These are phyloP conservation scores for Hyles vespertilio DNA, from an alignment of 1,140 invertebrate species.

Conservation along the genomic window DNA sequence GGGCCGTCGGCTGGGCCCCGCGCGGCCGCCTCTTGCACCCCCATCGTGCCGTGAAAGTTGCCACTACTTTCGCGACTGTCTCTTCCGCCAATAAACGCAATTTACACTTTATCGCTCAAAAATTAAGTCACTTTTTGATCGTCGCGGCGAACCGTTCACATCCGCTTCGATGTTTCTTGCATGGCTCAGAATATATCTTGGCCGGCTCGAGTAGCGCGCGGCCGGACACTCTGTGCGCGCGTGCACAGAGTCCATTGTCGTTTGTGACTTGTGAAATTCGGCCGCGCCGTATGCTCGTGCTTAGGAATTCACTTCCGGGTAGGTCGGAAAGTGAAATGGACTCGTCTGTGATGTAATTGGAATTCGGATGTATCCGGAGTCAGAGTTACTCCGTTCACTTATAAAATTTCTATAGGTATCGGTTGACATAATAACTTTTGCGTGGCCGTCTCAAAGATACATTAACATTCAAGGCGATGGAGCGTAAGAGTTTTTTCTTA, in stretches of 20 bases:
- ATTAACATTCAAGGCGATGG: slow-evolving; percentile 36
- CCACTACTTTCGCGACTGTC: slow-evolving; percentile 68
- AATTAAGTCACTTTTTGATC: slow-evolving; percentile 61
- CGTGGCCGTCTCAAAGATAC: slow-evolving; percentile 43
- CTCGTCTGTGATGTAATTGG: slow-evolving; percentile 74
- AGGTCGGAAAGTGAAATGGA: slow-evolving; percentile 74
- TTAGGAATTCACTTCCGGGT: slow-evolving; percentile 75
- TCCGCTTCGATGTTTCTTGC: slow-evolving; percentile 66
- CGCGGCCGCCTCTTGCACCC: slow-evolving; percentile 57
- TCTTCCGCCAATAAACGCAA: slow-evolving; percentile 32
- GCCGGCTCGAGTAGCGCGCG: slow-evolving; percentile 2
- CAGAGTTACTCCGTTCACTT: slow-evolving; percentile 69
- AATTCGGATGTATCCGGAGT: slow-evolving; percentile 74
- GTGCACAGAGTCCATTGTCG: slow-evolving; percentile 36
- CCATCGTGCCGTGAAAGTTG: slow-evolving; percentile 69
- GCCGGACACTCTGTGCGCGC: slow-evolving; percentile 25
- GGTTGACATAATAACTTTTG: slow-evolving; percentile 62
- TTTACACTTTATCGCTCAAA: slow-evolving; percentile 55
- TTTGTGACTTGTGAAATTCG: slow-evolving; percentile 34
- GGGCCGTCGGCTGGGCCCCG: slow-evolving; percentile 60
- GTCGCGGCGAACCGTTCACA: slow-evolving; percentile 55
- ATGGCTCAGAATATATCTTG: slow-evolving; percentile 52
- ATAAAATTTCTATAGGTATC: slow-evolving; percentile 67
- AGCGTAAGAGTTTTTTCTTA: slow-evolving; percentile 10
- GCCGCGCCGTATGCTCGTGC: slow-evolving; percentile 67